A percentile compares a stretch with the other conserved stretches of the same genome.
Evolutionary conservation across 2,888 invertebrate species (phyloP).

Genomic region (Chrysotoxum bicinctum): DNA sequence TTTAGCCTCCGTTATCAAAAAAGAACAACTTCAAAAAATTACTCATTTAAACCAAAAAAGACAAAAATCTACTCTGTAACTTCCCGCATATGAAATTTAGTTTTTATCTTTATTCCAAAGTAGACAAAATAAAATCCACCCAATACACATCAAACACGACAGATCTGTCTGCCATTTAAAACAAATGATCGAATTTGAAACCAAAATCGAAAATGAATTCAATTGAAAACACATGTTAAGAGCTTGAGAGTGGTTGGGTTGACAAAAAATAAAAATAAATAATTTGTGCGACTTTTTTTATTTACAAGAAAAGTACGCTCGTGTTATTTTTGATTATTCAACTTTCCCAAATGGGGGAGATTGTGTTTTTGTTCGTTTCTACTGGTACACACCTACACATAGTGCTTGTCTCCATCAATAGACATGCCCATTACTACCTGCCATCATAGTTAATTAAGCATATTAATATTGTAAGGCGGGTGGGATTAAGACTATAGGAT

Average conservation of each 20-base stretch:
- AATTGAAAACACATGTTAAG: slow-evolving; percentile 43
- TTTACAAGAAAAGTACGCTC: slow-evolving; percentile 3
- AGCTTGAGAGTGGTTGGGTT: background rate
- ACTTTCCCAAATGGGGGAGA: slow-evolving; percentile 55
- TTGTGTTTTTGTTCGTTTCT: background rate
- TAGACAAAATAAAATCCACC: background rate
- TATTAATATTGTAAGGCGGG: slow-evolving; percentile 16
- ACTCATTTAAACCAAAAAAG: slow-evolving; percentile 10
- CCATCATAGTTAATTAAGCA: slow-evolving; percentile 2
- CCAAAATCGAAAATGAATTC: slow-evolving; percentile 27
- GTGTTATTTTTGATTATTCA: slow-evolving; percentile 40
- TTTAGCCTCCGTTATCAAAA: background rate
- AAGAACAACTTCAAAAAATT: background rate
- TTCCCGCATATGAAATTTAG: background rate
- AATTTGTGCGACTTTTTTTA: slow-evolving; percentile 7
- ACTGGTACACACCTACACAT: slow-evolving; percentile 15
- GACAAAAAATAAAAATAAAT: slow-evolving; percentile 9
- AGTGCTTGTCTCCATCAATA: slow-evolving; percentile 26
- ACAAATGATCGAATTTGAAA: slow-evolving; percentile 27
- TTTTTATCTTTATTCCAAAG: background rate
- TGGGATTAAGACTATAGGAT: slow-evolving; percentile 10
- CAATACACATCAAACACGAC: slow-evolving; percentile 14
- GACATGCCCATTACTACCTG: slow-evolving; percentile 31
- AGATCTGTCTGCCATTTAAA: slow-evolving; percentile 6
- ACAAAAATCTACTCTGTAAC: background rate